Base-by-base conservation (phyloP, 1,140 invertebrate species). In the Drosophila yakuba region DNA sequence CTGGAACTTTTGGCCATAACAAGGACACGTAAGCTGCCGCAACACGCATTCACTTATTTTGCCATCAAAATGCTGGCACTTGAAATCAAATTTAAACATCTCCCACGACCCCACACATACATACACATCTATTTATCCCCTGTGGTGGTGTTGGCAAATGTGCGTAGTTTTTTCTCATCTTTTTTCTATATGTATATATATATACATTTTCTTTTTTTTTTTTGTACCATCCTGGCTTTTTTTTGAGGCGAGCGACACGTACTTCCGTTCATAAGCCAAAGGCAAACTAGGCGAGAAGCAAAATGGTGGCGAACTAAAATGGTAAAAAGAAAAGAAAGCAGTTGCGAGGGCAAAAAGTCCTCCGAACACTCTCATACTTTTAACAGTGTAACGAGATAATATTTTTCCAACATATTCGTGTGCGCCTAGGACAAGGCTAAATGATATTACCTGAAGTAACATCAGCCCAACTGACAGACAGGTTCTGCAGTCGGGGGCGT, bases 381-480 rank as follows among this genome's bases (percentile, higher is more conserved):
- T 47, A 85, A 78, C 77, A 89, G 62, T 73, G 80, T 89, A 89
- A 90, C 84, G 64, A 89, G 84, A 89, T 89, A 89, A 89, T 90
- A 89, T 89, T 90, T 89, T 90, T 78, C 50, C 66, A 89, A 84
- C 84, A 89, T 90, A 78, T 68, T 80, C 75, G 71, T 72, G 48
- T 50, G 68, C 28, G 63, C 25, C 54, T 20, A 59, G 80, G 43
- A 80, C 73, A 66, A 56, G 82, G 60, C 80, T 90, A 89, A 89
- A 89, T 89, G 84, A 89, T 89, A 89, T 90, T 89, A 89, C 84
- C 80, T 89, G 80, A 80, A 89, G 84, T 79, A 90, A 90, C 84
- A 80, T 90, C 84, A 90, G 68, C 80, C 67, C 84, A 77, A 80
- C 85, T 89, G 85, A 90, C 84, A 89, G 77, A 72, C 80, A 84